These are phyloP conservation scores for Pheosia tremula DNA, from an alignment of 2,888 invertebrate species.

Conservation along the genomic window DNA sequence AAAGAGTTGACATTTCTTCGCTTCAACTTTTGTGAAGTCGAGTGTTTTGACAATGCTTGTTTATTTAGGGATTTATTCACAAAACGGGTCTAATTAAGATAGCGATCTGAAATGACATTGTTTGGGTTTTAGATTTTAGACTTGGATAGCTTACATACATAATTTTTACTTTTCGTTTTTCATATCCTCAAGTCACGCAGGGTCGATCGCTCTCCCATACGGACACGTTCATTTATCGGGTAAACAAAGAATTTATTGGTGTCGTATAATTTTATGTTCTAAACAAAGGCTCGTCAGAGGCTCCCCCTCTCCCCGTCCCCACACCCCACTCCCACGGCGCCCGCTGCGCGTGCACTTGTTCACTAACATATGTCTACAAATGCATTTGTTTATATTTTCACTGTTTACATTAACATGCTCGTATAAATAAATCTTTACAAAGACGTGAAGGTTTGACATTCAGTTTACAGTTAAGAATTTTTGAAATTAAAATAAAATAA, in stretches of 20 bases:
- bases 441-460: conserved; percentile 55
- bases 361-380: conserved; percentile 72
- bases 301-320: conserved; percentile 30
- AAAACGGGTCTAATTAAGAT: conserved; percentile 59
- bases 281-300: conserved; percentile 77
- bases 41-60: conserved; percentile 77
- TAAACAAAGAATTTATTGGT: conserved; percentile 82
- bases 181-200: conserved; percentile 52
- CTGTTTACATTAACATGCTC: conserved; percentile 67
- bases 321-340: conserved; percentile 37
- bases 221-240: conserved; percentile 73
- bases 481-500: conserved; percentile 28
- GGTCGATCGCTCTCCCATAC: conserved; percentile 60
- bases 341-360: conserved; percentile 75
- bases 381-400: conserved; percentile 75
- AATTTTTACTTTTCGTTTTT: conserved; percentile 30
- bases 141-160: conserved; percentile 10
- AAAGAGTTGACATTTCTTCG: conserved; percentile 79
- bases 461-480: conserved; percentile 42
- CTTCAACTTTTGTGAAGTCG: conserved; percentile 71
- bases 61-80: conserved; percentile 66
- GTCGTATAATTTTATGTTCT: conserved; percentile 83
- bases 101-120: conserved; percentile 46
- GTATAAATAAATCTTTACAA: conserved; percentile 61
- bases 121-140: conserved; percentile 22